These are phyloP conservation scores for Forficula auricularia DNA, from an alignment of 1,140 invertebrate species.

Conservation along the genomic window DNA sequence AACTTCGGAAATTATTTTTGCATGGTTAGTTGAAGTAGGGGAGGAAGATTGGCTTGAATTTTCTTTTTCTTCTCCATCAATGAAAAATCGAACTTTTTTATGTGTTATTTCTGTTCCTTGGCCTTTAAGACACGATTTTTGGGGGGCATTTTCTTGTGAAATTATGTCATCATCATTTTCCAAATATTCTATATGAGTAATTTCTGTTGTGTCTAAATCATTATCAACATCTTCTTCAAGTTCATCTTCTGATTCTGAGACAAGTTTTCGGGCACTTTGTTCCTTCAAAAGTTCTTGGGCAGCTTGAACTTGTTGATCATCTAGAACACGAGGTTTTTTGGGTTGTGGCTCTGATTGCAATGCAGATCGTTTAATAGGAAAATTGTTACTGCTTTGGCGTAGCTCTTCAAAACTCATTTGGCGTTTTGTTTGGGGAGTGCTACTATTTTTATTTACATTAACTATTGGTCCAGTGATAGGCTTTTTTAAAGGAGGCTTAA, in stretches of 20 bases:
- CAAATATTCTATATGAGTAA: neutral
- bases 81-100: constrained; percentile 29
- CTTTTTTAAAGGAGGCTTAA: constrained; percentile 22
- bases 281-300: no score
- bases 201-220: neutral
- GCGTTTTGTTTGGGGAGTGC: no score
- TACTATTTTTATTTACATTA: no score
- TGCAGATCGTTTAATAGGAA: no score
- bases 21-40: constrained; percentile 36
- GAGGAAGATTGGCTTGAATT: constrained; percentile 26
- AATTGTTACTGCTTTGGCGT: no score
- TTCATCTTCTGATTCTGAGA: constrained; percentile 2
- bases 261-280: constrained; percentile 1
- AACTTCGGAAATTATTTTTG: constrained; percentile 70
- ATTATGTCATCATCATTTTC: neutral
- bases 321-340: no score
- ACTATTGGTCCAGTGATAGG: no score
- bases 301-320: no score
- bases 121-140: constrained; percentile 15
- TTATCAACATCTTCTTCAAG: constrained; percentile 5
- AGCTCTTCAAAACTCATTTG: no score
- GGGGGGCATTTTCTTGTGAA: constrained; percentile 20
- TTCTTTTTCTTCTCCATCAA: constrained; percentile 31
- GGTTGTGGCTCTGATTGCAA: no score
- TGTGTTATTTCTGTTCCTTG: constrained; percentile 16